These are phyloP conservation scores for Hozukius guyotensis DNA, from an alignment of 2,797 vertebrate species.

Conservation along the genomic window DNA sequence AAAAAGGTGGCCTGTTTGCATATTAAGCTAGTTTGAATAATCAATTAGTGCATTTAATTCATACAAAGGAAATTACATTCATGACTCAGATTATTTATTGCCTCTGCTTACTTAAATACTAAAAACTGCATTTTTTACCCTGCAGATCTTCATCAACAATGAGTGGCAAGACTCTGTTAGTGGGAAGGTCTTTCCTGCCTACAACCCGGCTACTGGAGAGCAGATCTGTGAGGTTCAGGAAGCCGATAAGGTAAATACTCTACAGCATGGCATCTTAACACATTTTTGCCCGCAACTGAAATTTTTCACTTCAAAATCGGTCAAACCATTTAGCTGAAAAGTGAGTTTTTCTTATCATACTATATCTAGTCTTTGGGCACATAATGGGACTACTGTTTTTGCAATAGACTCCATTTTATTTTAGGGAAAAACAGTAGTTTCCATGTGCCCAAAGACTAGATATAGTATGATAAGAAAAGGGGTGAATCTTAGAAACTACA, in stretches of 20 bases:
- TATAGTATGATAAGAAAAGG: too few species aligned
- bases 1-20: not conserved
- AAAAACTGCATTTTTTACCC: slow-evolving; percentile 1
- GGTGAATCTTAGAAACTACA: too few species aligned
- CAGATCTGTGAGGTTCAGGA: slow-evolving; percentile 98
- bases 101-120: not conserved
- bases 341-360: too few species aligned
- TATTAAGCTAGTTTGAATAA: not conserved
- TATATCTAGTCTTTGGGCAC: too few species aligned
- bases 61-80: not conserved
- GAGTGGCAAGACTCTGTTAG: slow-evolving; percentile 98
- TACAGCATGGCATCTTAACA: not conserved
- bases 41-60: not conserved
- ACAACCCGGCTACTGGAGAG: slow-evolving; percentile 95
- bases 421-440: too few species aligned
- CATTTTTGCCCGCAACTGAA: too few species aligned
- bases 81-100: not conserved
- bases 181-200: slow-evolving; percentile 89
- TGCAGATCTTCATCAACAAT: slow-evolving; percentile 98
- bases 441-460: too few species aligned
- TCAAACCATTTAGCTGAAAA: too few species aligned
- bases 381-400: too few species aligned
- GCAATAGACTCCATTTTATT: too few species aligned
- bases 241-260: slow-evolving; percentile 90
- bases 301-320: too few species aligned